These are phyloP conservation scores for Melipona beecheii DNA, from an alignment of 2,888 invertebrate genomes.

Conservation along the genomic window DNA sequence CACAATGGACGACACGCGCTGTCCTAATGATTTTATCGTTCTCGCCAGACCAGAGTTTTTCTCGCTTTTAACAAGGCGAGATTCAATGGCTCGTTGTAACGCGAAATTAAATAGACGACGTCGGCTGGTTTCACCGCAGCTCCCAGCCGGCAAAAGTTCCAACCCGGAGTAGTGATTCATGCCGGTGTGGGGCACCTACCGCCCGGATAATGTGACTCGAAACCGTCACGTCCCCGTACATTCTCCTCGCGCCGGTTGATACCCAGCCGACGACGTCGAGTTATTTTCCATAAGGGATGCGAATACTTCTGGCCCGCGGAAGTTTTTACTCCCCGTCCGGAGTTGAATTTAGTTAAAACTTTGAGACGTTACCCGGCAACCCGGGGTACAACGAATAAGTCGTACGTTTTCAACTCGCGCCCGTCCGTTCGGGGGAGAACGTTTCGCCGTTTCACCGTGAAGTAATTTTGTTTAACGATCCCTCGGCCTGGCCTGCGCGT, in stretches of 20 bases:
- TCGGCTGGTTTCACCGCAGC: constrained; percentile 34
- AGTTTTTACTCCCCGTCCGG: constrained; percentile 58
- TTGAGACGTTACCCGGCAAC: constrained; percentile 48
- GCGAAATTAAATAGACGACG: constrained; percentile 49
- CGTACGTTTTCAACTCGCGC: constrained; percentile 58
- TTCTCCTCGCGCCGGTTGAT: constrained; percentile 35
- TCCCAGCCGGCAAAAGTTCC: background rate
- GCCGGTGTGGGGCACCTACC: background rate
- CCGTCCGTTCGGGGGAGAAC: constrained; percentile 19
- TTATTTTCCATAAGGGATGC: constrained; percentile 52
- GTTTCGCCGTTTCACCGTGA: constrained; percentile 28
- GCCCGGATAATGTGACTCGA: constrained; percentile 34
- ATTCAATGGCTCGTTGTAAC: constrained; percentile 29
- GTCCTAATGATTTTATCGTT: constrained; percentile 17
- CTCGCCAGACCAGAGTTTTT: background rate
- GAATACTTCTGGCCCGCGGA: constrained; percentile 36
- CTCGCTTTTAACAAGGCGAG: background rate
- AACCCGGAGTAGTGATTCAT: constrained; percentile 30
- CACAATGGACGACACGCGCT: constrained; percentile 5
- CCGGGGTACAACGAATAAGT: constrained; percentile 42
- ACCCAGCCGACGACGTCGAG: constrained; percentile 24
- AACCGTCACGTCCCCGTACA: constrained; percentile 40
- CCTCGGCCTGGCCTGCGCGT: constrained; percentile 22
- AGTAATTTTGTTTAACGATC: constrained; percentile 63
- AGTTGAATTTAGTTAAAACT: constrained; percentile 68